Evolutionary conservation across 2,797 vertebrate genomes (phyloP), one percentile per base, ranked within the genome.

Genomic region (Chelidonichthys spinosus): DNA sequence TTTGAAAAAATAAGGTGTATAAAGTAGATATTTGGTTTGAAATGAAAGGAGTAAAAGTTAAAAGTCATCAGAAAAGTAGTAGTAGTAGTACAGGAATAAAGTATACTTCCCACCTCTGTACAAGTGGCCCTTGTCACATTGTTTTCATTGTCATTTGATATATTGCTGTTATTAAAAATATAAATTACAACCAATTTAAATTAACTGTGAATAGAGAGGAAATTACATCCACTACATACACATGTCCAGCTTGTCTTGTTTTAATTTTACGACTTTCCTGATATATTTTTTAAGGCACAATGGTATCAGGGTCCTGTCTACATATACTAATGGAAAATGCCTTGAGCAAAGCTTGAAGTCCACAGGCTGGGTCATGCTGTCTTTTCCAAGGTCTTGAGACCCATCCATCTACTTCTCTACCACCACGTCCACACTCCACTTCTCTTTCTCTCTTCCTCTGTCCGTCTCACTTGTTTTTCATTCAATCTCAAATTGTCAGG

Each of bases 401-500:
- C 13, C 11, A 37, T 44, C 13, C 18, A 63, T 55, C 18, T 25
- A 13, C 10, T 52, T 71, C 17, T 73, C 56, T 52, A 11, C 50
- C 32, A 64, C 35, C 44, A 33, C 0, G 18, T 71, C 46, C 18
- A 18, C 1, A 11, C 14, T 25, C 32, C 33, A 56, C 11, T 25
- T 69, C 18, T 44, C 39, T 39, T 61, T 13, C 6, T 49, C 32
- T 15, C n/a, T 50, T n/a, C 10, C 10, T 52, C 44, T 61, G 18
- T 77, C 63, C 70, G 52, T 82, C 70, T 74, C 25, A 47, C 62
- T 80, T 76, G 69, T 71, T 82, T 85, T 79, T 77, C 65, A 72
- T 74, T 78, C 64, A 33, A 62, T 67, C 65, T 83, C 55, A 84
- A 80, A 85, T 89, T 79, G 74, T 79, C 80, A 86, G 72, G 72